These are phyloP conservation scores for Heliconius aoede DNA, from an alignment of 2,888 invertebrate species.

Conservation along the genomic window DNA sequence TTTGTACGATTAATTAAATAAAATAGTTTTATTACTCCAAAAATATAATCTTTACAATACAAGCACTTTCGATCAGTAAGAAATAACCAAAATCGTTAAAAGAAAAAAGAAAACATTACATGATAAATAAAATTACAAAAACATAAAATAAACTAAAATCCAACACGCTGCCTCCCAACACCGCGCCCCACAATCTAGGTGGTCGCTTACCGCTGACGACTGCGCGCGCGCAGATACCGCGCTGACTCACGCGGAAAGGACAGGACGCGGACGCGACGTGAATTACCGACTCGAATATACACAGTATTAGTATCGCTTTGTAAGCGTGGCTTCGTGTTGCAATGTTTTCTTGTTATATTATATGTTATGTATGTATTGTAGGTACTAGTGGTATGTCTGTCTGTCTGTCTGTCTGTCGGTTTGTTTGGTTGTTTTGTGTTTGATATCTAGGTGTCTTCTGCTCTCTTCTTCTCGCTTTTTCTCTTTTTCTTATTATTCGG, in stretches of 20 bases:
- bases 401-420: neutral
- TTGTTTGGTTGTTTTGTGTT: too few species aligned
- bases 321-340: constrained; percentile 27
- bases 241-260: constrained; percentile 55
- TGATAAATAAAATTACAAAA: too few species aligned
- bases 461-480: too few species aligned
- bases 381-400: neutral
- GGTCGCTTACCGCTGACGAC: constrained; percentile 38
- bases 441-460: too few species aligned
- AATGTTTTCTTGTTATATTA: constrained; percentile 17
- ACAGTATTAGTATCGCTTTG: constrained; percentile 33
- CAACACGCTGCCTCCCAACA: constrained; percentile 24
- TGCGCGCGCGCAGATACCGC: constrained; percentile 50
- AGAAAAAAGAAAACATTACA: too few species aligned
- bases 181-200: constrained; percentile 31
- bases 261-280: constrained; percentile 50
- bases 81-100: too few species aligned
- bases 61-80: too few species aligned
- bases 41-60: too few species aligned
- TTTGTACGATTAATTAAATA: too few species aligned
- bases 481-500: too few species aligned
- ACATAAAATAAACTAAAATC: neutral
- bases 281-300: constrained; percentile 40
- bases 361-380: constrained; percentile 12
- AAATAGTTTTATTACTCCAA: too few species aligned